Conservation (phyloP, 1,140 invertebrate genomes). For the Zaprionus ornatus region DNA sequence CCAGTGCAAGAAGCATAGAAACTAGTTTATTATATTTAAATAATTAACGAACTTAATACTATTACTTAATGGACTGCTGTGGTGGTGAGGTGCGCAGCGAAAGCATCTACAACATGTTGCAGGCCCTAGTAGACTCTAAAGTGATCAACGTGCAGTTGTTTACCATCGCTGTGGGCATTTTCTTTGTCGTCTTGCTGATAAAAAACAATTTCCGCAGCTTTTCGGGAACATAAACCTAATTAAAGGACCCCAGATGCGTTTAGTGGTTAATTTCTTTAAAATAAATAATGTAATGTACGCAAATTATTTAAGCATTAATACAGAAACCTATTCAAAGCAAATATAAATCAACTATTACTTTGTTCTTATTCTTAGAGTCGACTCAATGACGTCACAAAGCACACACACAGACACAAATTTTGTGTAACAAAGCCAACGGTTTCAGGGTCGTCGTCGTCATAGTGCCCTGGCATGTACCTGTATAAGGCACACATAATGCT, state of each 20-base stretch:
- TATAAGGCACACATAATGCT: slow-evolving; percentile 46
- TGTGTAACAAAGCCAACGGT: slow-evolving; percentile 42
- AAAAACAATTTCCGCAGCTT: slow-evolving; percentile 79
- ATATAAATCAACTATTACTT: slow-evolving; percentile 26
- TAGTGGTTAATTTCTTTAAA: slow-evolving; percentile 58
- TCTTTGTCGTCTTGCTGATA: slow-evolving; percentile 74
- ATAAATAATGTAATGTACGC: slow-evolving; percentile 67
- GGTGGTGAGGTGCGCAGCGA: slow-evolving; percentile 73
- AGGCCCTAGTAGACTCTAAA: slow-evolving; percentile 76
- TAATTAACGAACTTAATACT: slow-evolving; percentile 30
- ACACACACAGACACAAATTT: slow-evolving; percentile 2
- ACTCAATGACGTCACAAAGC: slow-evolving; percentile 60
- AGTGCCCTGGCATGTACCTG: slow-evolving; percentile 17
- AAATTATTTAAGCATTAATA: slow-evolving; percentile 66
- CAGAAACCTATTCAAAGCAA: slow-evolving; percentile 42
- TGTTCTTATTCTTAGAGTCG: slow-evolving; percentile 47
- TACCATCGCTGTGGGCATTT: slow-evolving; percentile 79
- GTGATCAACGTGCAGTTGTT: slow-evolving; percentile 77
- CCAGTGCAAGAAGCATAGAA: slow-evolving; percentile 19
- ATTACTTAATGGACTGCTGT: slow-evolving; percentile 74
- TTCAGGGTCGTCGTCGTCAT: slow-evolving; percentile 59
- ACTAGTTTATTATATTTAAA: slow-evolving; percentile 34
- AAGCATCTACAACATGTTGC: slow-evolving; percentile 77
- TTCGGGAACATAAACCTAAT: slow-evolving; percentile 63
- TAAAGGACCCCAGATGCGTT: slow-evolving; percentile 14